Conservation (phyloP, 1,140 invertebrate species). For the Coenobita brevimanus region DNA sequence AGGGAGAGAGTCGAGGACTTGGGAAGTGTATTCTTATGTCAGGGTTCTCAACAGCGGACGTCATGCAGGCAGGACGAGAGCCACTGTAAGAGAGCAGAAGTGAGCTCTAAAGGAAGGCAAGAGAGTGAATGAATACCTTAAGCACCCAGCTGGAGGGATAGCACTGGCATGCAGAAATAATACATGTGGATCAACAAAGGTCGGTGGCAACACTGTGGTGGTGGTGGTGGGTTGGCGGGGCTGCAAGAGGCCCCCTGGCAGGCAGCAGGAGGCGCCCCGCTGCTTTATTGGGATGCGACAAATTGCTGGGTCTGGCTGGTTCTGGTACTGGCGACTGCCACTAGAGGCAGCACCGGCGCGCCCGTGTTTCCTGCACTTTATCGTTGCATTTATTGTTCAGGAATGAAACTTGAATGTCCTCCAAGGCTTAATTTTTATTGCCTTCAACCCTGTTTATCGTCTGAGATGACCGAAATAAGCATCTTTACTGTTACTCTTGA, state of each 20-base stretch:
- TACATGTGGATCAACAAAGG: background rate
- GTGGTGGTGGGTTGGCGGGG: slow-evolving; percentile 3
- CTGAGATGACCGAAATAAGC: slow-evolving; percentile 43
- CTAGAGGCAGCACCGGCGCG: slow-evolving; percentile 44
- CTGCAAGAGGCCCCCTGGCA: slow-evolving; percentile 11
- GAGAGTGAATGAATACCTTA: background rate
- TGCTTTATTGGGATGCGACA: slow-evolving; percentile 65
- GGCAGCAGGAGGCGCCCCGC: slow-evolving; percentile 35
- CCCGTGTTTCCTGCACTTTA: slow-evolving; percentile 55
- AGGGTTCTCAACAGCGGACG: no score
- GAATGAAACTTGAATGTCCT: slow-evolving; percentile 58
- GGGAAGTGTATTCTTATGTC: no score
- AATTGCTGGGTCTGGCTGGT: slow-evolving; percentile 54
- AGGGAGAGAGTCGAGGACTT: no score
- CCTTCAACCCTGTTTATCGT: slow-evolving; percentile 44
- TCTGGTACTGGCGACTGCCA: slow-evolving; percentile 43
- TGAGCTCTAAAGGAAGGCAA: no score
- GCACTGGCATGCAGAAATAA: background rate
- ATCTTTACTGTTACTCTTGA: slow-evolving; percentile 29
- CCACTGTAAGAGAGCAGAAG: no score
- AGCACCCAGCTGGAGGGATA: background rate
- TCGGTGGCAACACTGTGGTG: slow-evolving; percentile 29
- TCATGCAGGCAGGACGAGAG: no score
- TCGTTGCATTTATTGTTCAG: slow-evolving; percentile 52
- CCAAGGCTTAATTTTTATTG: slow-evolving; percentile 53